A percentile compares a stretch with the other conserved stretches of the same genome.
Evolutionary conservation across 2,888 invertebrate genomes (phyloP).

Genomic region (Myathropa florea): DNA sequence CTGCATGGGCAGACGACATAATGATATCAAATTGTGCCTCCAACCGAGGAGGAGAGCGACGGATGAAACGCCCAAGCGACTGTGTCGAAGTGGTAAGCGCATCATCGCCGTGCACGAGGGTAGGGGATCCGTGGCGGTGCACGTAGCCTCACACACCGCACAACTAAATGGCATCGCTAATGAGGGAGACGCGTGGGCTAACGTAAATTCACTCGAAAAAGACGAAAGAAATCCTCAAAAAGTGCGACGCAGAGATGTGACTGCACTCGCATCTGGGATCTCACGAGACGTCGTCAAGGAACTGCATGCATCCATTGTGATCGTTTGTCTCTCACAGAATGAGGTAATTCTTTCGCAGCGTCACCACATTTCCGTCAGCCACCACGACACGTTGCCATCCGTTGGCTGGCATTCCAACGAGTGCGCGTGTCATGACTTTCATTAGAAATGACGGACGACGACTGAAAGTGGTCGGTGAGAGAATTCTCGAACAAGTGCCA

Average conservation of each 20-base stretch:
- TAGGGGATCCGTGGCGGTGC: constrained; percentile 6
- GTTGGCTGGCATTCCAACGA: constrained; percentile 22
- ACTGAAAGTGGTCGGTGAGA: constrained; percentile 34
- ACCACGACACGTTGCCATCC: constrained; percentile 15
- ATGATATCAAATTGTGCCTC: constrained; percentile 51
- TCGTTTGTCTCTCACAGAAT: constrained; percentile 47
- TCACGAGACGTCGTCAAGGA: neutral
- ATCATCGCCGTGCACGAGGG: constrained; percentile 1
- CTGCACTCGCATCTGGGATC: neutral
- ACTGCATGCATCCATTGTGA: constrained; percentile 13
- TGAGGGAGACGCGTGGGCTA: constrained; percentile 50
- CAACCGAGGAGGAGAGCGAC: constrained; percentile 7
- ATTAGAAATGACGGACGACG: neutral
- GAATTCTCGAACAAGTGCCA: constrained; percentile 38
- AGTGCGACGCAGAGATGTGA: neutral
- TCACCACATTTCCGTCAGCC: constrained; percentile 33
- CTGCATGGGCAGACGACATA: constrained; percentile 66
- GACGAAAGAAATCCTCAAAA: neutral
- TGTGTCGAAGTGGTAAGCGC: constrained; percentile 37
- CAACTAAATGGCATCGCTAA: constrained; percentile 49
- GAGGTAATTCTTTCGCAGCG: constrained; percentile 47
- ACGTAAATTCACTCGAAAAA: neutral
- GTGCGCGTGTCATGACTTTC: neutral
- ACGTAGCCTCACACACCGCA: constrained; percentile 23
- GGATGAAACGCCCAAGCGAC: constrained; percentile 45